Percentiles rank a stretch among this genome's conserved stretches.
Conservation (phyloP, 2,113 vertebrate genomes). For the Catharus fuscescens region DNA sequence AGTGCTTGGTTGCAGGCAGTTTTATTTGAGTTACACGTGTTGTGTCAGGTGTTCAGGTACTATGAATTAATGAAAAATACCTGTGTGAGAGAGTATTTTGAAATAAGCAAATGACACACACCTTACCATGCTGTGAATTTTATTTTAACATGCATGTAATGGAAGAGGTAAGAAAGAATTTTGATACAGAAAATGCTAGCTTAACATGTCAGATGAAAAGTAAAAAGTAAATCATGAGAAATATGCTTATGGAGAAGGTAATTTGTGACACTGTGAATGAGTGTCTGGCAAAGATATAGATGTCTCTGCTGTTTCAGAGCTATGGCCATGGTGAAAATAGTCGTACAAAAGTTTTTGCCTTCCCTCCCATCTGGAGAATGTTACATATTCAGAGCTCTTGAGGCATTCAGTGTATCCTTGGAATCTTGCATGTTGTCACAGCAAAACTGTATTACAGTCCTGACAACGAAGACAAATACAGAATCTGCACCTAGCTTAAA, state of each 20-base stretch:
- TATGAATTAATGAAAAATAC: not conserved
- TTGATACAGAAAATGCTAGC: not conserved
- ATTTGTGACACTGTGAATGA: not conserved
- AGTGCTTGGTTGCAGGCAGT: slow-evolving; percentile 2
- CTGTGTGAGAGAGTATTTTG: not conserved
- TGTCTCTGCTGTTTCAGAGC: not conserved
- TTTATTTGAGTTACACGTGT: slow-evolving; percentile 12
- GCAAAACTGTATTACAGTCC: not conserved
- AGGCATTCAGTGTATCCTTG: not conserved
- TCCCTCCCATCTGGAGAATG: not conserved
- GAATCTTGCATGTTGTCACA: not conserved
- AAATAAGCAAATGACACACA: slow-evolving; percentile 12
- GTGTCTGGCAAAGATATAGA: not conserved
- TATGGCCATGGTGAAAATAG: not conserved
- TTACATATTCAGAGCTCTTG: not conserved
- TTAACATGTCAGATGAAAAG: not conserved
- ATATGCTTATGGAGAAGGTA: not conserved
- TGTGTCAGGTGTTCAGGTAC: not conserved
- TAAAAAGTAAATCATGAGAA: not conserved
- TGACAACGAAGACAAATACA: not conserved
- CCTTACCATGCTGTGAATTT: not conserved
- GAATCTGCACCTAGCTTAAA: not conserved
- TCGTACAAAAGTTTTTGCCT: not conserved
- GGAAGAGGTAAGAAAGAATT: not conserved
- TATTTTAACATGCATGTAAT: not conserved